These are phyloP conservation scores for Peromyscus attwateri DNA, from an alignment of 2,797 vertebrate species.

Conservation along the genomic window DNA sequence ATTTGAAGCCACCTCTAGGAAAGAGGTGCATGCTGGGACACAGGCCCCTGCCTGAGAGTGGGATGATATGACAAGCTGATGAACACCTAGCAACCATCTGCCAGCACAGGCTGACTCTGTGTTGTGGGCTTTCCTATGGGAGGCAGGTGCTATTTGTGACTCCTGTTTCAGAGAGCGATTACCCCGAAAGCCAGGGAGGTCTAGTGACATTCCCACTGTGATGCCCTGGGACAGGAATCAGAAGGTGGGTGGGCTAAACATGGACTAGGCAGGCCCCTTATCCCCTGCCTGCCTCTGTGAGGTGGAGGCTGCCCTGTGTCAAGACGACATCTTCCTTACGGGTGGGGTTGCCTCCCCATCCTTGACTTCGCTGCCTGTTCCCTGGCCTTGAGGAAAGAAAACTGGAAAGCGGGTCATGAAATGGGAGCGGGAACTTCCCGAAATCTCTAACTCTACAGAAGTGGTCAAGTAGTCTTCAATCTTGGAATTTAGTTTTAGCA, in stretches of 20 bases:
- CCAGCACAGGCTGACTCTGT: too few relatives aligned
- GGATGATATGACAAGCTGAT: not conserved
- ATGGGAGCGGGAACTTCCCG: not conserved
- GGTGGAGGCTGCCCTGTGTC: not conserved
- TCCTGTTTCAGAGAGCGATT: not conserved
- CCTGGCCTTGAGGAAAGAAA: not conserved
- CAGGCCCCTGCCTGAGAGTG: not conserved
- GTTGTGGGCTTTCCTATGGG: not conserved
- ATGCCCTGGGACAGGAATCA: not conserved
- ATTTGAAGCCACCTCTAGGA: not conserved
- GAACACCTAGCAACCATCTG: not conserved
- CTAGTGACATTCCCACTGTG: not conserved
- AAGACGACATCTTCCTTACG: not conserved
- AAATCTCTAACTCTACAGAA: not conserved
- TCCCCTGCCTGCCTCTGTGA: not conserved
- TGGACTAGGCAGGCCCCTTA: too few relatives aligned
- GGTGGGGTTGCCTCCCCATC: rapidly evolving
- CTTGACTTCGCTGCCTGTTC: not conserved
- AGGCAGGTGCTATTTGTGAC: too few relatives aligned
- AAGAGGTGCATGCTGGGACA: not conserved
- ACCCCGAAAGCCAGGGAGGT: not conserved
- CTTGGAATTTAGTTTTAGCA: not conserved
- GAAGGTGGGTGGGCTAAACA: not conserved
- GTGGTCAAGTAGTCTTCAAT: not conserved
- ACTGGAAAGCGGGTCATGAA: not conserved